Percentiles rank a stretch among this genome's conserved stretches.
Conservation (phyloP, 2,888 invertebrate genomes). For the Stegana nigrithorax region DNA sequence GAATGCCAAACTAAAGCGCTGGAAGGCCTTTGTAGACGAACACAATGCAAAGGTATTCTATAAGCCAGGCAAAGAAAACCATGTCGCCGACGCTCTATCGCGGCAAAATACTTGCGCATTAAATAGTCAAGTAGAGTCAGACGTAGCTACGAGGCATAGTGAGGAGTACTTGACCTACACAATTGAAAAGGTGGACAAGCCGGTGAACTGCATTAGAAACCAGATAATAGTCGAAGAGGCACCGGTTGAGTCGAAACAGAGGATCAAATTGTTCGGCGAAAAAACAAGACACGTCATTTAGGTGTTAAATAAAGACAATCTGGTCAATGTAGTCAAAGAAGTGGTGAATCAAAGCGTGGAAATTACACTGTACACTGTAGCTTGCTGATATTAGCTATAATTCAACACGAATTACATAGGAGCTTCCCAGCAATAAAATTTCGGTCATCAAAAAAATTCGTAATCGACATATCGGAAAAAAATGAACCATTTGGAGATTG, state of each 20-base stretch:
- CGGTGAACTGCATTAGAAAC: conserved; percentile 17
- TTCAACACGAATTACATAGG: not conserved
- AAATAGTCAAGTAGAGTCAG: not conserved
- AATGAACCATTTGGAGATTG: conserved; percentile 16
- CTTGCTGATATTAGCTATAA: conserved; percentile 10
- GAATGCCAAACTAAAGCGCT: not conserved
- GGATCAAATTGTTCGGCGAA: not conserved
- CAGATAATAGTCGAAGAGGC: conserved; percentile 7
- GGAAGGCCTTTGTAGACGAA: conserved; percentile 2
- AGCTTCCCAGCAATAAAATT: not conserved
- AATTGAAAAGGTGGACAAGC: conserved; percentile 5
- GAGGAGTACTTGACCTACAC: conserved; percentile 8
- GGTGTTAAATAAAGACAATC: not conserved
- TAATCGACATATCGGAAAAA: conserved; percentile 12
- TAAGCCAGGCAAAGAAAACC: not conserved
- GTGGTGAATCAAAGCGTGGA: conserved; percentile 1
- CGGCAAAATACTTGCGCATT: conserved; percentile 12
- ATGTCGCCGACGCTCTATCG: conserved; percentile 14
- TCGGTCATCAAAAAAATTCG: not conserved
- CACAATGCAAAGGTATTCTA: not conserved
- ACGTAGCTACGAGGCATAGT: not conserved
- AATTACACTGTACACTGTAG: conserved; percentile 14
- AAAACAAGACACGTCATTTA: not conserved
- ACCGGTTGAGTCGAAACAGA: not conserved
- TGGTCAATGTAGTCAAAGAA: not conserved